These are phyloP conservation scores for Eubucco bourcierii DNA, from an alignment of 2,113 vertebrate genomes.

Conservation along the genomic window DNA sequence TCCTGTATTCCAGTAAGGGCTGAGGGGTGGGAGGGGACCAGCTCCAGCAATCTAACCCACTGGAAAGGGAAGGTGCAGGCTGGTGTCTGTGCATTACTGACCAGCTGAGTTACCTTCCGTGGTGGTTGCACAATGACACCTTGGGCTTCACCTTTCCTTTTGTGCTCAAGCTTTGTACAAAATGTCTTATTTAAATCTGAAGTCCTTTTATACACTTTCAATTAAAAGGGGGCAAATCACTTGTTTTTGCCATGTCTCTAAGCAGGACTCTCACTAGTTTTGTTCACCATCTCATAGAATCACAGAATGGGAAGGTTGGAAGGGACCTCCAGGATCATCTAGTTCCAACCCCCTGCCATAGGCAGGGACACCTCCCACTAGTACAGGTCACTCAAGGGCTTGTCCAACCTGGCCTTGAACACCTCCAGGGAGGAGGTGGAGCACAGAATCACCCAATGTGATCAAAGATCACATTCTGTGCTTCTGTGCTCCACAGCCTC, in stretches of 20 bases:
- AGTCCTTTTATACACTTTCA: constrained; percentile 70
- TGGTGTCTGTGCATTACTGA: constrained; percentile 22
- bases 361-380: too few relatives aligned
- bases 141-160: constrained; percentile 50
- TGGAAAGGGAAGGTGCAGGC: neutral
- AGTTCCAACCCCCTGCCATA: too few relatives aligned
- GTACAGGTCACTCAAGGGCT: too few relatives aligned
- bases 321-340: too few relatives aligned
- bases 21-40: constrained; percentile 10
- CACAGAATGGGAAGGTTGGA: too few relatives aligned
- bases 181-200: constrained; percentile 68
- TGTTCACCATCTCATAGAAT: neutral
- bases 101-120: constrained; percentile 35
- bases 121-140: constrained; percentile 58
- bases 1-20: constrained; percentile 44
- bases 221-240: constrained; percentile 67
- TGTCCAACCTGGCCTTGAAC: too few relatives aligned
- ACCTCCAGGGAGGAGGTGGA: too few relatives aligned
- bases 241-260: constrained; percentile 64
- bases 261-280: constrained; percentile 47
- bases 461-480: too few relatives aligned
- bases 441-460: too few relatives aligned
- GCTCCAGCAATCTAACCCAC: constrained; percentile 5
- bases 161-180: constrained; percentile 69
- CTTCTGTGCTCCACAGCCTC: too few relatives aligned